Evolutionary conservation across 2,113 vertebrate genomes (phyloP).

Genomic region (Istiophorus platypterus): DNA sequence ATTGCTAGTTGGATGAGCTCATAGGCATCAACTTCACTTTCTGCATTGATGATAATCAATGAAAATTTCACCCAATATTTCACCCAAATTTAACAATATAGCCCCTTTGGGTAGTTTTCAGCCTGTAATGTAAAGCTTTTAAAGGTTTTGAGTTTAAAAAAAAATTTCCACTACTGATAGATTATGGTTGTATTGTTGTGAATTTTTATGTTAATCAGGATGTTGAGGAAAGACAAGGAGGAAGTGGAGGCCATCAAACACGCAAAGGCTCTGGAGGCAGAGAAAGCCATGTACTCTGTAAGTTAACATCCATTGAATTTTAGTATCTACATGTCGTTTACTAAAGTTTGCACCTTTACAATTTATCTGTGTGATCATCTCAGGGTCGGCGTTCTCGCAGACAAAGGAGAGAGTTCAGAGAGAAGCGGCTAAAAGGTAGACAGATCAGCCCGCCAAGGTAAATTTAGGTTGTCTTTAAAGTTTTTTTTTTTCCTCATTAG

Average conservation of each 20-base stretch:
- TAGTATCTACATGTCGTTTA: neutral
- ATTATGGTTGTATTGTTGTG: neutral
- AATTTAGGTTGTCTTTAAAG: neutral
- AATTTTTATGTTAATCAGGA: conserved; percentile 80
- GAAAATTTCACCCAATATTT: too few relatives aligned
- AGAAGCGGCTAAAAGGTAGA: conserved; percentile 94
- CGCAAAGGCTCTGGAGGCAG: conserved; percentile 95
- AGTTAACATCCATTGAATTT: conserved; percentile 54
- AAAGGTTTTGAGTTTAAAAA: too few relatives aligned
- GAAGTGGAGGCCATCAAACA: conserved; percentile 98
- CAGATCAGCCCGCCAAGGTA: conserved; percentile 98
- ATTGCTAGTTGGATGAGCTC: too few relatives aligned
- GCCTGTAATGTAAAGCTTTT: neutral
- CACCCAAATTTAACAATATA: neutral
- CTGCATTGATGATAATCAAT: too few relatives aligned
- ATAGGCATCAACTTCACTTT: too few relatives aligned
- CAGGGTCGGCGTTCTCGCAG: conserved; percentile 95
- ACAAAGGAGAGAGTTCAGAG: conserved; percentile 95
- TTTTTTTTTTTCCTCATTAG: neutral
- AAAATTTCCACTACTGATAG: too few relatives aligned
- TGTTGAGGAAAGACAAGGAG: conserved; percentile 97
- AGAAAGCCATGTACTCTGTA: conserved; percentile 99
- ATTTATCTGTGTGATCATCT: neutral
- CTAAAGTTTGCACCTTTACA: neutral
- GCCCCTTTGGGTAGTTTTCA: neutral